Evolutionary conservation across 2,888 invertebrate genomes (phyloP), one percentile per base, ranked within the genome.

Genomic region (Myopa tessellatipennis): DNA sequence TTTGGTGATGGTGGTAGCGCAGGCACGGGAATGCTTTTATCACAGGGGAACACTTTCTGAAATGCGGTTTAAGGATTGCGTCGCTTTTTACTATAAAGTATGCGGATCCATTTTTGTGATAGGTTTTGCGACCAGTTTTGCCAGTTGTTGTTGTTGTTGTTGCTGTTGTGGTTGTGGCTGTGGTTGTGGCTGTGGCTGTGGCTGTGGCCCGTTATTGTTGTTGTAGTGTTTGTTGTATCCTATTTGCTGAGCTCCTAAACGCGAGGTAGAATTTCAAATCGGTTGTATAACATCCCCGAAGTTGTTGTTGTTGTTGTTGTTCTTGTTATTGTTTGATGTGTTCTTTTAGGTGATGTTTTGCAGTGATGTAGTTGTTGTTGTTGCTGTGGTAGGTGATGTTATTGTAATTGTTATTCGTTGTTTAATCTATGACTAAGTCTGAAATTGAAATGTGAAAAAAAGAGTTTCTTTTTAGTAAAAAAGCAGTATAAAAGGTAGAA

Each of bases 261-360:
- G 14, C 16, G 74, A 74, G 74, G 74, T 74, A 74, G 65, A 50
- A 63, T 60, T 60, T 60, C 18, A 12, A n/a, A 16, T 50, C 61
- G 45, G 73, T 73, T 63, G 45, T 45, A 73, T 26, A 63, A 45
- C 73, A 45, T 50, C 63, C 40, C 76, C 50, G 55, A n/a, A 50
- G 63, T 55, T 77, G 18, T 76, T 77, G 63, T 65, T 74, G 61
- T 76, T 77, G 26, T 34, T 52, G 78, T 68, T 72, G 78, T 73
- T 77, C 10, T 67, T 75, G 52, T 76, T 50, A 45, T 74, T 72
- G 52, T 74, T 81, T 84, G 86, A 85, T 85, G 86, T 86, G 26
- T 26, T 26, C 26, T 26, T 26, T 26, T 26, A 8, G 45, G 10
- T 45, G 45, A 45, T 45, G 45, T 45, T 45, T 45, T 45, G n/a